Evolutionary conservation across 2,888 invertebrate species (phyloP), one percentile per base, ranked within the genome.

Genomic region (Patella pellucida): DNA sequence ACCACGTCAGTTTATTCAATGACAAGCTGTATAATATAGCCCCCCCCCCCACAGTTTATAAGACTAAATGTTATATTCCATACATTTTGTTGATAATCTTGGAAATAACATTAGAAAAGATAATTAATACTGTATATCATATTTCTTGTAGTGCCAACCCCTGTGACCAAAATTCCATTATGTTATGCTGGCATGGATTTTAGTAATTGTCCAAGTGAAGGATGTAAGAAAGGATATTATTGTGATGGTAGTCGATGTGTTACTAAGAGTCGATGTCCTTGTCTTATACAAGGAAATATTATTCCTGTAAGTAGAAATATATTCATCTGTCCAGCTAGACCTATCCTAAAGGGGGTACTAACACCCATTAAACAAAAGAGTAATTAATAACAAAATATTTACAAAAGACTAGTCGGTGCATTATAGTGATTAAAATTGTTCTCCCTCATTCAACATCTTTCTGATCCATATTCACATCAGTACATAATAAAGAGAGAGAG

Each of bases 191-290:
- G 84, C 0, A 78, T 86, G 82, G 84, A 87, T 77, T 81, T 89
- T 82, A 82, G 91, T 15, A 90, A 77, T 86, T 78, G 91, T 76
- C 88, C 89, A 5, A 54, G 73, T 9, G 77, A 82, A 5, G 83
- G 84, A 51, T 94, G 95, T 84, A 91, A 92, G 67, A 82, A 91
- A 73, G 92, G 92, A 4, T 87, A 92, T 19, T 94, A 93, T 92
- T 96, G 95, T 93, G 94, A 96, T 91, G 96, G 96, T 14, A 92
- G 93, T 82, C 91, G 91, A 78, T 97, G 97, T 90, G 94, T 95
- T 9, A 87, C 93, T 0, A 92, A 94, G 76, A 93, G 94, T 79
- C 93, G 95, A 86, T 97, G 97, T 88, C 95, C 96, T 0, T 97
- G 97, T 88, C 92, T 85, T 23, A 82, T 87, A 27, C 85, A 89